phyloP scores from a whole-genome alignment of 2,888 invertebrate genomes.

The Morinoia aosen region DNA sequence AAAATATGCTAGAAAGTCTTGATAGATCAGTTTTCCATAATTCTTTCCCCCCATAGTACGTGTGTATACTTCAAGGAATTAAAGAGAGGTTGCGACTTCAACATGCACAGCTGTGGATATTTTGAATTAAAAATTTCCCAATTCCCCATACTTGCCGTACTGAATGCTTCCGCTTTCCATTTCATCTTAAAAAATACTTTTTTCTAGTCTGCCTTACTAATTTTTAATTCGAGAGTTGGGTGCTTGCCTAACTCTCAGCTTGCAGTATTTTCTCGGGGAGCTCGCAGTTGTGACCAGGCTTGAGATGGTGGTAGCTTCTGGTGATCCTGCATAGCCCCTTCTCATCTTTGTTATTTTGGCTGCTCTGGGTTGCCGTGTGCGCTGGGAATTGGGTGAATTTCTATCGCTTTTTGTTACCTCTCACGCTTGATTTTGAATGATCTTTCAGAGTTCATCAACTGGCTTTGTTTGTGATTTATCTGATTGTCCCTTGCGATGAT shows the following conservation, averaged over 20 bases:
- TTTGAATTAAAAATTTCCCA: background rate
- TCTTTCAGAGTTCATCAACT: background rate
- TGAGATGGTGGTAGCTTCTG: background rate
- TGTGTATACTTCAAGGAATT: background rate
- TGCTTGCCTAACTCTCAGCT: background rate
- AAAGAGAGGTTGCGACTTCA: no score
- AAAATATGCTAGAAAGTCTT: background rate
- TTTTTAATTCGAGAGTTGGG: background rate
- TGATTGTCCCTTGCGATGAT: background rate
- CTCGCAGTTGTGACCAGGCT: background rate
- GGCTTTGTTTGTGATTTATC: background rate
- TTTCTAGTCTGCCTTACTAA: background rate
- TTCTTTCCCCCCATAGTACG: background rate
- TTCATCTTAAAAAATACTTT: background rate
- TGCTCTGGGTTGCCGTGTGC: background rate
- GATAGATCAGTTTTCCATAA: background rate
- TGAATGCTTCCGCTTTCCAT: background rate
- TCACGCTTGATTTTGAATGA: background rate
- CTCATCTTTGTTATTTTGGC: background rate
- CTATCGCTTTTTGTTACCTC: background rate
- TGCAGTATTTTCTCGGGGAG: background rate
- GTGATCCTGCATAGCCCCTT: background rate
- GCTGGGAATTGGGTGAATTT: background rate
- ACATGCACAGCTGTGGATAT: background rate
- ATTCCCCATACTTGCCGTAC: background rate